Conservation (phyloP, 2,888 invertebrate species). For the Asteroscopus sphinx region DNA sequence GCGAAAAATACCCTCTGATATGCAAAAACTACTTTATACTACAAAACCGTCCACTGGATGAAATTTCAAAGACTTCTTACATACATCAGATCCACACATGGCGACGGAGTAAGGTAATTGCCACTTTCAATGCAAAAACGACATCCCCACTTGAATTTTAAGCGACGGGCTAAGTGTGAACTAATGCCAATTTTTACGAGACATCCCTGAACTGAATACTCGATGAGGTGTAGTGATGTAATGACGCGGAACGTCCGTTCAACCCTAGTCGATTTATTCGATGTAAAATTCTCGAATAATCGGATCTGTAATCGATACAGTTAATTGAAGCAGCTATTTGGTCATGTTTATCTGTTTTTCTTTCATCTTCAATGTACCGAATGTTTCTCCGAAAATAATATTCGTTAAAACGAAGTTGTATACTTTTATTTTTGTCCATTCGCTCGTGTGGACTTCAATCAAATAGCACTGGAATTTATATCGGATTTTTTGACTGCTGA, state of each 20-base stretch:
- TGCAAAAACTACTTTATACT: constrained; percentile 49
- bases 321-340: constrained; percentile 35
- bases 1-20: constrained; percentile 23
- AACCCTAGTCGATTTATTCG: constrained; percentile 51
- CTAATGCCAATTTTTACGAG: constrained; percentile 85
- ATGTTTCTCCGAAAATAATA: constrained; percentile 27
- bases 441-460: constrained; percentile 23
- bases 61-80: constrained; percentile 54
- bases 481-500: constrained; percentile 11
- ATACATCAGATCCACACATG: constrained; percentile 59
- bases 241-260: constrained; percentile 45
- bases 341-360: constrained; percentile 48
- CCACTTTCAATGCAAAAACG: constrained; percentile 80
- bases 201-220: constrained; percentile 71
- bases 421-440: constrained; percentile 9
- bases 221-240: constrained; percentile 71
- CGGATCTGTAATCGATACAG: constrained; percentile 45
- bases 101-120: constrained; percentile 74
- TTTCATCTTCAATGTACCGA: constrained; percentile 36
- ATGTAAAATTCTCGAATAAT: constrained; percentile 43
- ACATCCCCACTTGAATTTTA: constrained; percentile 77
- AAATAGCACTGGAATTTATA: constrained; percentile 18
- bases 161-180: constrained; percentile 80
- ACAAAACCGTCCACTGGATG: constrained; percentile 41
- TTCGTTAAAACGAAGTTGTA: constrained; percentile 11